A percentile compares a stretch with the other conserved stretches of the same genome.
Conservation (phyloP, 1,140 invertebrate genomes). For the Oppia nitens region DNA sequence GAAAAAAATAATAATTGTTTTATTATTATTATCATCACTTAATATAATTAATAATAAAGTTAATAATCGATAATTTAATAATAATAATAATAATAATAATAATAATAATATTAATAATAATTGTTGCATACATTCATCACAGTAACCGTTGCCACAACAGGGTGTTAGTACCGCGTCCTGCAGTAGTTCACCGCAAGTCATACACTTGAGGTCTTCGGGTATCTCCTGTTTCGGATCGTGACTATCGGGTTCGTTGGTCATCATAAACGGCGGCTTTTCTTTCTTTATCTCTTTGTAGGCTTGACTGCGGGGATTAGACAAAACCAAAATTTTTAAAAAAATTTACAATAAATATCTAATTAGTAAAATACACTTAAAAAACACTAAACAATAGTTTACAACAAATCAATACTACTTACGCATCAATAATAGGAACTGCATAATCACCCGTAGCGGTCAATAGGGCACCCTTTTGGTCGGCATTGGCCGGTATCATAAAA, state of each 20-base stretch:
- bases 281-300: conserved; percentile 57
- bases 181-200: conserved; percentile 77
- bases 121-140: conserved; percentile 91
- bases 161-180: conserved; percentile 90
- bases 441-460: conserved; percentile 79
- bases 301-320: conserved; percentile 38
- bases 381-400: too few relatives aligned
- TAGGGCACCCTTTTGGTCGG: conserved; percentile 72
- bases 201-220: conserved; percentile 76
- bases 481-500: conserved; percentile 83
- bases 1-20: too few relatives aligned
- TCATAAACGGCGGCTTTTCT: conserved; percentile 41
- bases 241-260: conserved; percentile 32
- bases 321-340: conserved; percentile 6
- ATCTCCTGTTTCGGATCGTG: conserved; percentile 47
- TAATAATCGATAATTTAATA: background rate
- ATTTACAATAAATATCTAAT: background rate
- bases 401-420: too few relatives aligned
- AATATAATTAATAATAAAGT: background rate
- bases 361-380: too few relatives aligned
- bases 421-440: conserved; percentile 76
- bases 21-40: conserved; percentile 1
- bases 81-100: conserved; percentile 8
- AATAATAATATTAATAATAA: conserved; percentile 2
- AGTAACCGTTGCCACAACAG: conserved; percentile 93